Base-by-base conservation (phyloP, 2,888 invertebrate genomes). In the Caenorhabditis panamensis region DNA sequence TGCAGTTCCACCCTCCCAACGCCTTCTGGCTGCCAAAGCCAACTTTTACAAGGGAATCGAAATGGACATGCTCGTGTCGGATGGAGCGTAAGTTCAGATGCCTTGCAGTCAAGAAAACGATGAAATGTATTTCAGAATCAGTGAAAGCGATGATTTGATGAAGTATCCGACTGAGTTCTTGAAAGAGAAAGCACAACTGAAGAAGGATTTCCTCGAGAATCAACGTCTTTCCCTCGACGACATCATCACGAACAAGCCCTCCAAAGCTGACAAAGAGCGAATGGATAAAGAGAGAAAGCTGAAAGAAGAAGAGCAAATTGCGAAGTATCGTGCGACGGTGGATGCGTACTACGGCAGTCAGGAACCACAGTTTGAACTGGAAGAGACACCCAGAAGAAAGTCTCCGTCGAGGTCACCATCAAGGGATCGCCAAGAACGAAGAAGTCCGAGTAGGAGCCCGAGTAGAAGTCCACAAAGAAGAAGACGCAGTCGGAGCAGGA, bases 1-100 rank as follows among this genome's bases (percentile, higher is more conserved):
- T 9, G 96, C 97, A 1, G 95, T 96, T 82, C 96, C 97, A 28
- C 97, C 97, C 16, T 96, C 94, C 90, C 97, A 98, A 82, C 93
- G 96, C 78, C 93, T 99, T 49, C 93, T 97, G 41, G 95, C 95
- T 22, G 97, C 98, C 9, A 95, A 99, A 0, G 96, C 97, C 90
- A 96, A 96, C 1, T 99, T 98, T 93, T 98, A 98, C 92, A 76
- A 69, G 49, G 80, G 68, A 11, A 94, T 0, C 93, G 97, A 90
- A 97, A 97, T 92, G 91, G 92, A 92, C 82, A 66, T 71, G 51
- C 31, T 66, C 9, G 22, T 54, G 3, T 59, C 37, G 0, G 83
- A 72, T 28, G 66, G 61, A 68, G 37, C 58, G 71, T 72, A 58
- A 24, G 66, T 63, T 54, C 36, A n/a, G n/a, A n/a, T n/a, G n/a